Percentiles rank a stretch among this genome's conserved stretches.
Conservation (phyloP, 2,888 invertebrate genomes). For the Hirtodrosophila alboralis region DNA sequence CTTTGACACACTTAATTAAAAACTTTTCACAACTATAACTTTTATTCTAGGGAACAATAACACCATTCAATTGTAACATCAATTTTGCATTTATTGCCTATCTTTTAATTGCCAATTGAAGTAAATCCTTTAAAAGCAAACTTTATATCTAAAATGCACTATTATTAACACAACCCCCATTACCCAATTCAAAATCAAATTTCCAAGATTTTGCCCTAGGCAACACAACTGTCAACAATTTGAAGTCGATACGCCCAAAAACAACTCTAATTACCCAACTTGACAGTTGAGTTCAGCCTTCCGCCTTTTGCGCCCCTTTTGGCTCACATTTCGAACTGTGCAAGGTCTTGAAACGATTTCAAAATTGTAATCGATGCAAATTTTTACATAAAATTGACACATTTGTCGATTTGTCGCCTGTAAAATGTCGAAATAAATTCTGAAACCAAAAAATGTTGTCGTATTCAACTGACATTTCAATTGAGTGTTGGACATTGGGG, state of each 20-base stretch:
- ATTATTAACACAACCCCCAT: slow-evolving; percentile 8
- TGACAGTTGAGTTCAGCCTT: slow-evolving; percentile 15
- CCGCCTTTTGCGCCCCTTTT: no score
- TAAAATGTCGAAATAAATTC: slow-evolving; percentile 47
- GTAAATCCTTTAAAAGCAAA: not conserved
- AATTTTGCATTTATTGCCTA: not conserved
- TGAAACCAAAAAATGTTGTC: slow-evolving; percentile 17
- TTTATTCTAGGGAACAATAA: no score
- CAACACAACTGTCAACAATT: slow-evolving; percentile 65
- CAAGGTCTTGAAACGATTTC: slow-evolving; percentile 23
- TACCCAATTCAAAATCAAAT: slow-evolving; percentile 8
- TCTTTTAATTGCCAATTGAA: not conserved
- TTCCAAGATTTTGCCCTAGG: slow-evolving; percentile 40
- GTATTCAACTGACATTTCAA: slow-evolving; percentile 46
- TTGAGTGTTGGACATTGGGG: slow-evolving; percentile 42
- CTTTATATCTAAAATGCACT: no score
- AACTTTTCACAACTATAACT: no score
- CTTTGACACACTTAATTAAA: no score
- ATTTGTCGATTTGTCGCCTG: slow-evolving; percentile 56
- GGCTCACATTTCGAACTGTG: not conserved
- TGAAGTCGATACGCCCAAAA: slow-evolving; percentile 38
- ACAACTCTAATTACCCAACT: slow-evolving; percentile 59
- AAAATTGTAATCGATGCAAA: slow-evolving; percentile 55
- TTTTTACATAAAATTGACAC: slow-evolving; percentile 65
- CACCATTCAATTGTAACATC: no score